phyloP scores from a whole-genome alignment of 2,888 invertebrate genomes.

The Caenorhabditis afra region DNA sequence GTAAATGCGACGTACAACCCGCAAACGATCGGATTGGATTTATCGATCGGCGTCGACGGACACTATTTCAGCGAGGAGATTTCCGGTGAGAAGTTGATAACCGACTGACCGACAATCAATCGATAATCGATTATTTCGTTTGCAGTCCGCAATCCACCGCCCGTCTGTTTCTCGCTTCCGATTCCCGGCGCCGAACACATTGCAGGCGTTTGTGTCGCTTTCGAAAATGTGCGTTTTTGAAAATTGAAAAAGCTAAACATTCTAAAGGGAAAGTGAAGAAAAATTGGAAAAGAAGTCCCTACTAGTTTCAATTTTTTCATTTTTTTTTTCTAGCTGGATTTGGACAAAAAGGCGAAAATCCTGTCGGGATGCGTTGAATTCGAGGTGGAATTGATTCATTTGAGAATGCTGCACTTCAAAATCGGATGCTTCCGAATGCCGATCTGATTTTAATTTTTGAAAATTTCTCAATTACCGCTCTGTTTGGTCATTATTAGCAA shows the following conservation, averaged over 20 bases:
- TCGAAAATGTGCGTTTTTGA: neutral
- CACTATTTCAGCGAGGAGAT: slow-evolving; percentile 79
- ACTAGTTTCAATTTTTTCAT: too few species aligned
- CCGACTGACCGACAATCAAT: too few species aligned
- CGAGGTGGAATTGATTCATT: slow-evolving; percentile 78
- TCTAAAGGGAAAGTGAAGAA: too few species aligned
- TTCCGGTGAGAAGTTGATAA: slow-evolving; percentile 4
- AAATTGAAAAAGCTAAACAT: too few species aligned
- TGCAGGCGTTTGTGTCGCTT: slow-evolving; percentile 38
- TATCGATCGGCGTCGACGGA: slow-evolving; percentile 80
- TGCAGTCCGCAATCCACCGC: slow-evolving; percentile 81
- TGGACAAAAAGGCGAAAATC: slow-evolving; percentile 63
- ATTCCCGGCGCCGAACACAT: slow-evolving; percentile 80
- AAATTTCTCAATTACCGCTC: neutral
- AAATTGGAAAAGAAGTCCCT: too few species aligned
- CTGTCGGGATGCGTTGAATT: slow-evolving; percentile 81
- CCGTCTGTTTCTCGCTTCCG: slow-evolving; percentile 81
- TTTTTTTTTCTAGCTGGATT: slow-evolving; percentile 65
- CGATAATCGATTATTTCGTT: slow-evolving; percentile 47
- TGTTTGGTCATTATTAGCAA: too few species aligned
- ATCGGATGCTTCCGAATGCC: slow-evolving; percentile 81
- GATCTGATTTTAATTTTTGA: slow-evolving; percentile 19
- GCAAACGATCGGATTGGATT: slow-evolving; percentile 80
- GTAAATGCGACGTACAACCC: slow-evolving; percentile 81
- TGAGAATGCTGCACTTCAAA: slow-evolving; percentile 77